A percentile compares a stretch with the other conserved stretches of the same genome.
These are phyloP conservation scores for Lepidothrix coronata DNA, from an alignment of 2,113 vertebrate genomes.

Conservation along the genomic window DNA sequence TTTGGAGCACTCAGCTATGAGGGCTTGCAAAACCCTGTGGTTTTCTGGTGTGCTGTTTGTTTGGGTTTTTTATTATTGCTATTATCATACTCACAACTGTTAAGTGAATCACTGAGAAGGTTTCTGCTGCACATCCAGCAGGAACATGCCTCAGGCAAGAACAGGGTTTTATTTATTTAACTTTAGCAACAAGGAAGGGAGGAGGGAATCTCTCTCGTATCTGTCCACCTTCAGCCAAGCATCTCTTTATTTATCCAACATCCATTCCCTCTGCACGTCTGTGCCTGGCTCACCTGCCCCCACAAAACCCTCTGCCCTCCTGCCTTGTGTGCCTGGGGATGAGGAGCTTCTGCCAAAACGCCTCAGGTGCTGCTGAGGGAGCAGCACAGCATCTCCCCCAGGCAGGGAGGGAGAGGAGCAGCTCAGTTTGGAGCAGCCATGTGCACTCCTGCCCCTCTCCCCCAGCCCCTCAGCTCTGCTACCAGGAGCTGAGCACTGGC, in stretches of 20 bases:
- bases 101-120: slow-evolving; percentile 30
- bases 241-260: neutral
- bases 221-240: neutral
- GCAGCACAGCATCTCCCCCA: accelerated
- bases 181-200: neutral
- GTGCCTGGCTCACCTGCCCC: neutral
- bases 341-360: neutral
- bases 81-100: slow-evolving; percentile 37
- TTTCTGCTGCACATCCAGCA: slow-evolving; percentile 13
- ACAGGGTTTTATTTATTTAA: slow-evolving; percentile 32
- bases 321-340: neutral
- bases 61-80: slow-evolving; percentile 12
- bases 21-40: neutral
- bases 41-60: neutral
- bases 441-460: neutral
- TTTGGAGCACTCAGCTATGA: neutral
- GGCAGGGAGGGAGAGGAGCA: neutral
- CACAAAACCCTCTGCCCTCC: neutral
- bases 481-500: neutral
- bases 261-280: neutral
- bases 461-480: neutral
- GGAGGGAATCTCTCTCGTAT: neutral
- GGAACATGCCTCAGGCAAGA: slow-evolving; percentile 54
- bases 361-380: neutral
- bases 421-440: neutral